Evolutionary conservation across 1,140 invertebrate genomes (phyloP).

Genomic region (Drosophila sturtevanti): DNA sequence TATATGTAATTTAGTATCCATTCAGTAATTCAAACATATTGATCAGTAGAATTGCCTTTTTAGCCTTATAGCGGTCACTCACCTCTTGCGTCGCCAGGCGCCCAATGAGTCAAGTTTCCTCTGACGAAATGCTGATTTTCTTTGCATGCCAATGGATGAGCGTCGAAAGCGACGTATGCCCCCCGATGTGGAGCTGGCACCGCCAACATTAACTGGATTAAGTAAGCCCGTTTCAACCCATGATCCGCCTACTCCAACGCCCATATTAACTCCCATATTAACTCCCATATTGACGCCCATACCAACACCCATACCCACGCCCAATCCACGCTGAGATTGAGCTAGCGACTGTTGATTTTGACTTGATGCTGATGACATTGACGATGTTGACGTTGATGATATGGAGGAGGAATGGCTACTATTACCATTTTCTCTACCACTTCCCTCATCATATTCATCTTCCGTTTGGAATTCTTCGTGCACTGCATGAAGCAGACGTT

Average conservation of each 20-base stretch:
- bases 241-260: slow-evolving; percentile 25
- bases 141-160: slow-evolving; percentile 78
- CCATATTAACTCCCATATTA: slow-evolving; percentile 7
- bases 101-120: slow-evolving; percentile 77
- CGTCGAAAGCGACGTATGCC: slow-evolving; percentile 68
- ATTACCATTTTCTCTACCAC: not conserved
- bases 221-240: slow-evolving; percentile 17
- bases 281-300: not conserved
- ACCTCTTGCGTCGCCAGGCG: slow-evolving; percentile 74
- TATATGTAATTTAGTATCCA: too few species aligned
- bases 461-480: slow-evolving; percentile 74
- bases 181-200: not conserved
- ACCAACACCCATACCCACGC: slow-evolving; percentile 6
- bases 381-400: slow-evolving; percentile 20
- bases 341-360: slow-evolving; percentile 14
- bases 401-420: not conserved
- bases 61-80: slow-evolving; percentile 27
- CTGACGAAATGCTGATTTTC: slow-evolving; percentile 76
- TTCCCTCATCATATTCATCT: slow-evolving; percentile 50
- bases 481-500: slow-evolving; percentile 70
- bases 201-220: not conserved
- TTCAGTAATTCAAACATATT: too few species aligned
- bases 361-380: slow-evolving; percentile 20
- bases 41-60: too few species aligned
- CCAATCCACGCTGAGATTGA: slow-evolving; percentile 9